A percentile compares a stretch with the other conserved stretches of the same genome.
Evolutionary conservation across 2,797 vertebrate species (phyloP).

Genomic region (Echiichthys vipera): DNA sequence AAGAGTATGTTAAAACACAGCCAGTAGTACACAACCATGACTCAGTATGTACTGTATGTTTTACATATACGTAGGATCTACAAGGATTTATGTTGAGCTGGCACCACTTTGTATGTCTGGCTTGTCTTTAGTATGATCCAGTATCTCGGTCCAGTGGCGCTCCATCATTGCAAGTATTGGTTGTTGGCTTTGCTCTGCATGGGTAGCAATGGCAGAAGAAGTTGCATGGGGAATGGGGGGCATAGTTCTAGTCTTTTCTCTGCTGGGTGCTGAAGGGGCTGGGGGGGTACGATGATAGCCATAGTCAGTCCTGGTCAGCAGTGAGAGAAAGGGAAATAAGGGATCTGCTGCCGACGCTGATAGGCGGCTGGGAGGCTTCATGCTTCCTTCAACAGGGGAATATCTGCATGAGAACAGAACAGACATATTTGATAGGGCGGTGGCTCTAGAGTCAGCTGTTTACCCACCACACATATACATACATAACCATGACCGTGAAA

Average conservation of each 20-base stretch:
- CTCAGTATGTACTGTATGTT: constrained; percentile 48
- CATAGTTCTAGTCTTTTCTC: constrained; percentile 66
- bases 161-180: constrained; percentile 53
- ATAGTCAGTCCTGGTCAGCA: constrained; percentile 79
- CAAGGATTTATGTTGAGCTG: constrained; percentile 59
- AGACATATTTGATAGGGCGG: constrained; percentile 36
- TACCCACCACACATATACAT: background rate
- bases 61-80: constrained; percentile 67
- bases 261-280: constrained; percentile 53
- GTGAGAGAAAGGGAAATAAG: constrained; percentile 52
- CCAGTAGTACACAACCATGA: constrained; percentile 67
- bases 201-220: constrained; percentile 64
- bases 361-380: constrained; percentile 85
- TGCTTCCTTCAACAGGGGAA: constrained; percentile 97
- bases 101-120: constrained; percentile 35
- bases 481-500: too few species aligned
- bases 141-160: constrained; percentile 42
- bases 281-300: constrained; percentile 63
- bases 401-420: constrained; percentile 86
- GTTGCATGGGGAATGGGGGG: constrained; percentile 54
- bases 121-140: constrained; percentile 46
- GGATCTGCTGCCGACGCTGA: constrained; percentile 58
- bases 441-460: background rate
- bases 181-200: constrained; percentile 70
- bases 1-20: constrained; percentile 54